phyloP scores from a whole-genome alignment of 2,113 vertebrate genomes.

The Hylia prasina region DNA sequence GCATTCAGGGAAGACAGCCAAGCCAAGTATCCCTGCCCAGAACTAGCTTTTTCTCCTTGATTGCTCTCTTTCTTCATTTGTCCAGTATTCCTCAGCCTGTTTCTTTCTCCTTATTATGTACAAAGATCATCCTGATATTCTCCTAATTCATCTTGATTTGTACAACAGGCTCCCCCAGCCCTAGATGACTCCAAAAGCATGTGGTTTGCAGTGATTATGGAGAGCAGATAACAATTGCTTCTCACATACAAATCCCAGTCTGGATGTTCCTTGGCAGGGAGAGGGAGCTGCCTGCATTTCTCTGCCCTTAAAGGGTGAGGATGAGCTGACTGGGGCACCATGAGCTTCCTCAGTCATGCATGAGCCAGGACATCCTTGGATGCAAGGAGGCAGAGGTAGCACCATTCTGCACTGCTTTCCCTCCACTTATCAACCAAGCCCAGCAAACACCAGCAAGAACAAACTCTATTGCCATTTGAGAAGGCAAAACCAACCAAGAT shows the following conservation, averaged over 20 bases:
- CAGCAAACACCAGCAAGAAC: background rate
- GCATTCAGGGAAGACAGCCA: constrained; percentile 44
- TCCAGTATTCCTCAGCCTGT: background rate
- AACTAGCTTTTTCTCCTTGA: constrained; percentile 45
- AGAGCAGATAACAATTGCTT: background rate
- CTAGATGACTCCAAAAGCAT: background rate
- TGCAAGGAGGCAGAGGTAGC: background rate
- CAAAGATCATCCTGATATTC: background rate
- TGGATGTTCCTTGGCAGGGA: background rate
- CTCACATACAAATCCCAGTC: background rate
- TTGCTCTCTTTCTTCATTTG: constrained; percentile 37
- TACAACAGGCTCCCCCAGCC: background rate
- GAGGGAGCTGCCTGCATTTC: background rate
- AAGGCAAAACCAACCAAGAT: background rate
- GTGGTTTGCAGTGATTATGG: background rate
- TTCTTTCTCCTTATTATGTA: background rate
- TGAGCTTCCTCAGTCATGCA: accelerated
- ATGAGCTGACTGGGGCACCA: background rate
- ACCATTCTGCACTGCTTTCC: background rate
- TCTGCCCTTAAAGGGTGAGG: background rate
- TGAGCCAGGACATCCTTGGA: background rate
- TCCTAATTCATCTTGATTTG: constrained; percentile 38
- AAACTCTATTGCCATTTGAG: background rate
- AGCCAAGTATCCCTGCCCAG: constrained; percentile 10
- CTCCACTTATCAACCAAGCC: background rate